These are phyloP conservation scores for Indicator indicator DNA, from an alignment of 2,113 vertebrate genomes.

Conservation along the genomic window DNA sequence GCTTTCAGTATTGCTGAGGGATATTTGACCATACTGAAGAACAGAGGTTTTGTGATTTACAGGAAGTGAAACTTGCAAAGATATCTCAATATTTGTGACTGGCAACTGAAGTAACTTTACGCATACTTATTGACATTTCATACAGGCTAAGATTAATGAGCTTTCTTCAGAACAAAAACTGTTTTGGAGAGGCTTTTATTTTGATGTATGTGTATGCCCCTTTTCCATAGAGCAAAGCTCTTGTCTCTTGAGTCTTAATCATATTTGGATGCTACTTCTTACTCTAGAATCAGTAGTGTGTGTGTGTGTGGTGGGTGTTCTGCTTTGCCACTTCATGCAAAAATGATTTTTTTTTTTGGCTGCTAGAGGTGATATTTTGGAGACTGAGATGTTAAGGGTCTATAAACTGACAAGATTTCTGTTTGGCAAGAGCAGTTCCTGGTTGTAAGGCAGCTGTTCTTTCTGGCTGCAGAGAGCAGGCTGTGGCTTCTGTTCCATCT, in stretches of 20 bases:
- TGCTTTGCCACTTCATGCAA: not conserved
- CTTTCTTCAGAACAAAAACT: not conserved
- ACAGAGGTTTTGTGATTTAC: not conserved
- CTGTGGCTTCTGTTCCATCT: not conserved
- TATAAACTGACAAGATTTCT: not conserved
- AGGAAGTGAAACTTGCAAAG: not conserved
- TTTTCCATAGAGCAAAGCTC: not conserved
- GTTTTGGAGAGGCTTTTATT: not conserved
- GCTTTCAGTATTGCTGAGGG: not conserved
- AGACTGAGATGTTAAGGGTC: not conserved
- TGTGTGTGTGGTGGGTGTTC: not conserved
- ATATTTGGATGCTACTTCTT: not conserved
- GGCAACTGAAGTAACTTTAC: not conserved
- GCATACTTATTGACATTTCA: not conserved
- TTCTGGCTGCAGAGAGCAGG: not conserved
- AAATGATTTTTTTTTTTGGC: not conserved
- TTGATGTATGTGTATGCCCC: accelerated
- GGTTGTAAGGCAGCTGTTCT: not conserved
- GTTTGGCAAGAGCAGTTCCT: not conserved
- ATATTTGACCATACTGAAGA: not conserved
- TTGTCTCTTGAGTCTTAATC: not conserved
- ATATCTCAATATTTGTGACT: not conserved
- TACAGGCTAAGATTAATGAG: not conserved
- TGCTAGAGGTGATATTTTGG: not conserved
- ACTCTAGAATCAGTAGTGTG: not conserved